phyloP scores from a whole-genome alignment of 2,113 vertebrate genomes.

The Nasalis larvatus region DNA sequence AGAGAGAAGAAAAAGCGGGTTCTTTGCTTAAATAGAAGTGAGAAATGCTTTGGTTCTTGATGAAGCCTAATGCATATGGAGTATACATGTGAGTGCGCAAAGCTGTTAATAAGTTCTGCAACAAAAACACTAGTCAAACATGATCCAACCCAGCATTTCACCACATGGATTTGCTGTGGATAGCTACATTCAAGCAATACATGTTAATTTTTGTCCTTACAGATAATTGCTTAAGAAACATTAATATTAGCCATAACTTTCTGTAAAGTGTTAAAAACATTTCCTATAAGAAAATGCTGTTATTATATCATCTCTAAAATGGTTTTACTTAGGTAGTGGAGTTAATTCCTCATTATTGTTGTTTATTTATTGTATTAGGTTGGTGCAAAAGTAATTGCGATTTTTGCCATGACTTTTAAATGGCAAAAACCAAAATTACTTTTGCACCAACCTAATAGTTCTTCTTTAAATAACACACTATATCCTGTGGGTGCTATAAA shows the following conservation, averaged over 20 bases:
- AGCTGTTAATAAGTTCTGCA: not conserved
- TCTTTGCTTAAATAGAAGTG: not conserved
- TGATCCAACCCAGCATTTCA: not conserved
- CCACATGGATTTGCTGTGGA: not conserved
- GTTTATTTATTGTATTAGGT: not conserved
- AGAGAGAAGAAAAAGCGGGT: not conserved
- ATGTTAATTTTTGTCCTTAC: not conserved
- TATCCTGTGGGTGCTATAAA: not conserved
- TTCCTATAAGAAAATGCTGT: not conserved
- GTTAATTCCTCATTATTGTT: not conserved
- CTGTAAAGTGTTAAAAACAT: not conserved
- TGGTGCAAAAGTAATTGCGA: too few species aligned
- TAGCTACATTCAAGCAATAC: not conserved
- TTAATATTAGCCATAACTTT: not conserved
- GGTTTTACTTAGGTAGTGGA: not conserved
- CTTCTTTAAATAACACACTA: not conserved
- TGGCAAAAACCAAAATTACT: too few species aligned
- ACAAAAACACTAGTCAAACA: not conserved
- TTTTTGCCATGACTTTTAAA: too few species aligned
- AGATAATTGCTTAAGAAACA: not conserved
- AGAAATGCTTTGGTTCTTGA: not conserved
- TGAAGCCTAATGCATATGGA: not conserved
- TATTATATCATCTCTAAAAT: not conserved
- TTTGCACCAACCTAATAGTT: not conserved
- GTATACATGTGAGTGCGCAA: fast-evolving